Base-by-base conservation (phyloP, 2,888 invertebrate genomes). In the Lagria hirta region DNA sequence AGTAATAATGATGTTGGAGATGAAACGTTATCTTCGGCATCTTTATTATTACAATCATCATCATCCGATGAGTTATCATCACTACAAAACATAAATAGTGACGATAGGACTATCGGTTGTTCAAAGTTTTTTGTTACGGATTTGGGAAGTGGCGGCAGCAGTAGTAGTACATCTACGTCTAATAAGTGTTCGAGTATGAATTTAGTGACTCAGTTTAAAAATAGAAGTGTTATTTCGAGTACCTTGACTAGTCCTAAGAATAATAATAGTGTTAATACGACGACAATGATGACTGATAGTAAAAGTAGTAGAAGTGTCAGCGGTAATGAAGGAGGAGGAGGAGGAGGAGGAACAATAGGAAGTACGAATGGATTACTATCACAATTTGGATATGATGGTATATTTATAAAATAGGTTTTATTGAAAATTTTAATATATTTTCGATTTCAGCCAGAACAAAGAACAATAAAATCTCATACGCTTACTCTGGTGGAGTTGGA, bases 181-280 rank as follows among this genome's bases (percentile, higher is more conserved):
- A n/a, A 8, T 11, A 33, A 3, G 13, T 11, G 7, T 21, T 10
- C 33, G 29, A 23, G 28, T 46, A 49, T 50, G 33, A 48, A 53
- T 46, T 51, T 57, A 41, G 60, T 60, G 46, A 60, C 52, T 52
- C 60, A 30, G 10, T n/a, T n/a, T n/a, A n/a, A n/a, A n/a, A n/a
- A n/a, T n/a, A 3, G n/a, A 14, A 10, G 59, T 36, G 57, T 45
- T 26, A 22, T 61, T 58, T 57, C 64, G 52, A 65, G 64, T 66
- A 68, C 63, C 60, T 66, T 65, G n/a, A 62, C 67, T 70, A 70
- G 68, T 69, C 68, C 66, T 61, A 71, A 69, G 62, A 58, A 62
- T 51, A 64, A 65, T 59, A 67, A 69, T 61, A 66, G 62, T 64
- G 62, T 65, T 54, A 65, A 60, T 58, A 54, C 57, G 50, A 49